Evolutionary conservation across 1,140 invertebrate genomes (phyloP).

Genomic region (Saccostrea glomerata): DNA sequence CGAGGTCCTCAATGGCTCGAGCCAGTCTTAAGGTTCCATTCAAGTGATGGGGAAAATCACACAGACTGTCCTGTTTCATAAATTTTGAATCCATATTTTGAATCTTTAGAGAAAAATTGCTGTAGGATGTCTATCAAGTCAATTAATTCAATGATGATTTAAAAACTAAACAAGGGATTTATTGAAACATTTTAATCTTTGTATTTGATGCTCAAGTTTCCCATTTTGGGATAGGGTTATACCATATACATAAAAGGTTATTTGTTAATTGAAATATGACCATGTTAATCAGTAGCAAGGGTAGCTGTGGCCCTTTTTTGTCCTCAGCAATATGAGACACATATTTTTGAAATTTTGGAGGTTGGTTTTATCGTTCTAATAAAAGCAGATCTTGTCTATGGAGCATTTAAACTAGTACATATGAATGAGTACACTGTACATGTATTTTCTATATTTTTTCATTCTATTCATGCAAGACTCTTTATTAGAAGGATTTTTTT

Average conservation of each 20-base stretch:
- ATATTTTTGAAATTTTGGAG: neutral
- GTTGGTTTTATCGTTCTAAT: neutral
- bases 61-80: neutral
- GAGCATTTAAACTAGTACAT: too few species aligned
- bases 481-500: too few species aligned
- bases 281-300: neutral
- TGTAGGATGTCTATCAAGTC: neutral
- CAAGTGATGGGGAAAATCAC: constrained; percentile 16
- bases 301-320: neutral
- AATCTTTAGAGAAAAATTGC: neutral
- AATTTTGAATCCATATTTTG: neutral
- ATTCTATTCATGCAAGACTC: neutral
- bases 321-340: neutral
- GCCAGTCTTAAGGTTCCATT: constrained; percentile 6
- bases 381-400: neutral
- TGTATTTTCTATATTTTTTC: neutral
- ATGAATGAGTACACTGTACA: too few species aligned
- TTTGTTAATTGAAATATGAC: neutral
- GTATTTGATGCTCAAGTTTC: neutral
- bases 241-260: neutral
- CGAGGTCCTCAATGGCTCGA: neutral
- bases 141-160: neutral
- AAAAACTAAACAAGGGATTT: neutral
- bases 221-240: neutral
- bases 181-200: neutral